These are phyloP conservation scores for Drosophila pseudotakahashii DNA, from an alignment of 2,888 invertebrate species.

Conservation along the genomic window DNA sequence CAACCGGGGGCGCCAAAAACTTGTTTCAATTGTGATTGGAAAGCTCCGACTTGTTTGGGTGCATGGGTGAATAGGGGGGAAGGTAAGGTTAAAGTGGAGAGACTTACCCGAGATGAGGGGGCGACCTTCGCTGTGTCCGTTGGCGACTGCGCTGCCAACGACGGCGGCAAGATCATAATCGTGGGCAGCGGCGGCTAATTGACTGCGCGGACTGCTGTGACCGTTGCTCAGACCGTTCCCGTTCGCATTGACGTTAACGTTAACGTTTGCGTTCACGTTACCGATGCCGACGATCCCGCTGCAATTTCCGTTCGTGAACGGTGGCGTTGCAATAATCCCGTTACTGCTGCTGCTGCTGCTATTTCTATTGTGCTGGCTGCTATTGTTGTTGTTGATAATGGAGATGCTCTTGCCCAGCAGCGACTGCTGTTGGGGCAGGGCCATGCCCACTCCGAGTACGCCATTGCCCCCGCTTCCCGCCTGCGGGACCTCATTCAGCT, in stretches of 20 bases:
- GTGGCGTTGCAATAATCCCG: slow-evolving; percentile 42
- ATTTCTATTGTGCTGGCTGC: slow-evolving; percentile 70
- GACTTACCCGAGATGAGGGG: slow-evolving; percentile 70
- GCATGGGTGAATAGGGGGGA: background rate
- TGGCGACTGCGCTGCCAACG: slow-evolving; percentile 39
- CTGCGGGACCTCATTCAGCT: slow-evolving; percentile 77
- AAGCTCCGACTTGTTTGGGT: background rate
- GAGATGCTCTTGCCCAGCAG: slow-evolving; percentile 44
- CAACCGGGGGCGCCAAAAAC: background rate
- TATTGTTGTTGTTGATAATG: slow-evolving; percentile 64
- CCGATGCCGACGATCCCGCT: slow-evolving; percentile 35
- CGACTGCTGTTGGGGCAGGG: slow-evolving; percentile 39
- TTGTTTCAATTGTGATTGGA: slow-evolving; percentile 1
- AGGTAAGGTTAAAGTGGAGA: background rate
- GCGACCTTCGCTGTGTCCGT: slow-evolving; percentile 70
- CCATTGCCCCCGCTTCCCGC: slow-evolving; percentile 27
- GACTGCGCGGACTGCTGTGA: slow-evolving; percentile 56
- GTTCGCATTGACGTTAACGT: slow-evolving; percentile 31
- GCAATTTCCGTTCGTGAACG: slow-evolving; percentile 41
- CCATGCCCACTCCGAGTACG: slow-evolving; percentile 21
- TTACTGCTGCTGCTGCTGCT: slow-evolving; percentile 55
- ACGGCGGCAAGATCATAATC: slow-evolving; percentile 51
- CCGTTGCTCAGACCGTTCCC: slow-evolving; percentile 37
- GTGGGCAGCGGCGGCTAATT: slow-evolving; percentile 35
- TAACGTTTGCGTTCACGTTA: slow-evolving; percentile 32